Evolutionary conservation across 2,113 vertebrate genomes (phyloP), one percentile per base, ranked within the genome.

Genomic region (Peromyscus polionotus): DNA sequence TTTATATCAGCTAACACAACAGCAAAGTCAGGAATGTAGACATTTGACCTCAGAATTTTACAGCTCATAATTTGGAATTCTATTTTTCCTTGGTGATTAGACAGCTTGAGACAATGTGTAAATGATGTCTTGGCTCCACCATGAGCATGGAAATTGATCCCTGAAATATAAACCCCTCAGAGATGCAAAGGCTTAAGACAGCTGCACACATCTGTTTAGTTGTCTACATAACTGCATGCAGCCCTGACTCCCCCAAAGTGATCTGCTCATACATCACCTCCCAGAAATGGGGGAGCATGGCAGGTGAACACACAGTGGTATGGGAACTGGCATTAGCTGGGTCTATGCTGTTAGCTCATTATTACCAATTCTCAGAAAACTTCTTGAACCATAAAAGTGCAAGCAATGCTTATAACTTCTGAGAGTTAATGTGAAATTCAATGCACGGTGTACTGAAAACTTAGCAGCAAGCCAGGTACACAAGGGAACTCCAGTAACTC

Each of bases 41-140:
- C 17, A 75, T 36, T 39, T 68, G 9, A 22, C 76, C 24, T 42
- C 1, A 26, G 36, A 42, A 12, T 91, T 83, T 54, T 33, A 31
- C 0, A 51, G 28, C 36, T 51, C 33, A 48, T 80, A 79, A 75
- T 85, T 17, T 65, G 57, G 83, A 80, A 75, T 88, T 96, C 63
- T 84, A 42, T 88, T 88, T 88, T 97, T 48, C 26, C 85, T 95
- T 68, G 48, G n/a, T 92, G 54, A 93, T 72, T 83, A 96, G 42
- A 17, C 20, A 19, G 81, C 67, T n/a, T 59, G 54, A 39, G 81
- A 67, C 76, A 67, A 84, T 33, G 81, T 80, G 63, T 54, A 76
- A 72, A 61, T 72, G 26, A 57, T 76, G 22, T 67, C 33, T 85
- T 12, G 54, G 31, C 24, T 90, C 84, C 7, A 67, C 24, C 22